phyloP scores from a whole-genome alignment of 1,140 invertebrate genomes.

The Drosophila littoralis region DNA sequence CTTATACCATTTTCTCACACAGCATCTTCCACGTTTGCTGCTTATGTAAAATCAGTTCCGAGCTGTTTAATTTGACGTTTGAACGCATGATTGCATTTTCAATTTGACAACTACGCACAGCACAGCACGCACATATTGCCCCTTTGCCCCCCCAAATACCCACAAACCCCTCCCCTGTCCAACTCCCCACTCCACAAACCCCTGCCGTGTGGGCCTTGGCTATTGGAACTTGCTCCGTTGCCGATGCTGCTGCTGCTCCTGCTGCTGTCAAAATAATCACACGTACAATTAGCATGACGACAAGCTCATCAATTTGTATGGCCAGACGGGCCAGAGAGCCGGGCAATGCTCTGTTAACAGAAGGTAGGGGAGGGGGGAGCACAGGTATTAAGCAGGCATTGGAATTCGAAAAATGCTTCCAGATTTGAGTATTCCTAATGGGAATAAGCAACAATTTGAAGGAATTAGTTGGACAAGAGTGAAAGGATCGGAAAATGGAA shows the following conservation, averaged over 20 bases:
- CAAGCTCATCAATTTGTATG: conserved; percentile 71
- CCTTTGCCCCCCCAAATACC: neutral
- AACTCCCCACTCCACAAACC: neutral
- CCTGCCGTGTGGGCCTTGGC: conserved; percentile 23
- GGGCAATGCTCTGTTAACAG: neutral
- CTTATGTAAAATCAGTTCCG: conserved; percentile 77
- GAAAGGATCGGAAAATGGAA: neutral
- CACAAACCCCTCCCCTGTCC: neutral
- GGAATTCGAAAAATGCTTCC: conserved; percentile 10
- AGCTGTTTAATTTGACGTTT: conserved; percentile 83
- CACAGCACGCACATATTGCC: conserved; percentile 24
- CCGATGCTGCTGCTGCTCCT: conserved; percentile 26
- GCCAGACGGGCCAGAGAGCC: neutral
- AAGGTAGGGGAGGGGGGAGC: neutral
- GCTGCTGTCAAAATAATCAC: conserved; percentile 78
- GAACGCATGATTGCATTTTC: conserved; percentile 81
- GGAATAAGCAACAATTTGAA: neutral
- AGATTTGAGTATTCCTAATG: conserved; percentile 5
- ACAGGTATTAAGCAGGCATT: conserved; percentile 17
- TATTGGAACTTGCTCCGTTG: conserved; percentile 35
- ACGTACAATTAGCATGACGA: conserved; percentile 83
- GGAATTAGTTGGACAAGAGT: neutral
- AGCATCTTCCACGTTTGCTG: conserved; percentile 33
- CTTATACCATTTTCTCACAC: conserved; percentile 38
- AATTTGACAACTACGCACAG: conserved; percentile 70